These are phyloP conservation scores for Thermophis baileyi DNA, from an alignment of 2,113 vertebrate genomes.

Conservation along the genomic window DNA sequence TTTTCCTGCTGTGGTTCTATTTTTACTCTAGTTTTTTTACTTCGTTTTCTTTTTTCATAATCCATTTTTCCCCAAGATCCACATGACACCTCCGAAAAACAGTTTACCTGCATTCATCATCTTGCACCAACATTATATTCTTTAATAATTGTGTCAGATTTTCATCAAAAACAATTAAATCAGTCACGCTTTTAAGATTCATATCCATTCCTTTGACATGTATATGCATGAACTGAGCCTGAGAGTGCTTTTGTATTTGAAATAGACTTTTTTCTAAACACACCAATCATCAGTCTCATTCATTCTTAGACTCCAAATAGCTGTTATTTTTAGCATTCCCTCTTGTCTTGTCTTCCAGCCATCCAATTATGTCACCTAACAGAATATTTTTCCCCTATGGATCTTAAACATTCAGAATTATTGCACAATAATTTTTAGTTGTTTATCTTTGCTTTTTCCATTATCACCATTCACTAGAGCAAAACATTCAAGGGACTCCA, in stretches of 20 bases:
- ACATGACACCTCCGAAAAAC: neutral
- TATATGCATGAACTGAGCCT: neutral
- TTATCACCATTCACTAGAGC: neutral
- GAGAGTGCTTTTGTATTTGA: neutral
- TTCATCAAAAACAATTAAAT: neutral
- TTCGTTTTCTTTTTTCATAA: neutral
- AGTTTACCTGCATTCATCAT: neutral
- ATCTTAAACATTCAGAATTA: neutral
- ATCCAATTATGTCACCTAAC: neutral
- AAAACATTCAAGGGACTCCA: neutral
- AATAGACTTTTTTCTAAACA: neutral
- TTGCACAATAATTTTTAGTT: neutral
- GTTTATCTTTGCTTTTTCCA: neutral
- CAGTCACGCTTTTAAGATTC: neutral
- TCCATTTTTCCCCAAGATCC: neutral
- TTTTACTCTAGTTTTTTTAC: neutral
- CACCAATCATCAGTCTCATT: neutral
- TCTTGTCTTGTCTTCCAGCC: neutral
- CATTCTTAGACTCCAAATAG: neutral
- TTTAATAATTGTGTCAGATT: neutral
- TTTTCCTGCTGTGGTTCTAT: neutral
- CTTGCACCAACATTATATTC: neutral
- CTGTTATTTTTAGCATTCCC: neutral
- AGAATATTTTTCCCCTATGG: neutral
- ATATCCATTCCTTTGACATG: neutral